Evolutionary conservation across 92 coral and sea anemone species (phyloP), one percentile per base, ranked within the genome.

Genomic region (Phenganax subtilis): DNA sequence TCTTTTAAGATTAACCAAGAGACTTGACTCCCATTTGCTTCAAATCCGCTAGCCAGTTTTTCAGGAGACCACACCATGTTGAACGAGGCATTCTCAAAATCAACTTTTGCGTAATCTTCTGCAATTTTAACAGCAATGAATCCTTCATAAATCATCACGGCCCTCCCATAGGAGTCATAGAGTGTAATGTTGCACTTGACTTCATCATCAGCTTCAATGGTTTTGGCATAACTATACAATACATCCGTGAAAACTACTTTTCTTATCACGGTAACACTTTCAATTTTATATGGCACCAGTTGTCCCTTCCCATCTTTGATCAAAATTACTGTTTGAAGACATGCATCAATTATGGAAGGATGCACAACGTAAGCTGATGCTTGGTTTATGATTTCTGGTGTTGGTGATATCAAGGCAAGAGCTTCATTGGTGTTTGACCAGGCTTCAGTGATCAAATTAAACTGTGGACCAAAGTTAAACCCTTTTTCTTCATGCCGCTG

Each of bases 291-390:
- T 0, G 83, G 83, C 10, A 79, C 83, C 2, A 73, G 83, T 27
- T 79, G 52, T 31, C 51, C 83, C 65, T 16, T 52, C 1, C 31
- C 25, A n/a, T 68, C 37, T 47, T 75, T 54, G 12, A 86, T 86
- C n/a, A 90, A 57, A 47, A 80, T 87, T 76, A 91, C 86, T 31
- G 87, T 89, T 84, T 93, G 97, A 16, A 93, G 85, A 55, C 97
- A 93, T 2, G 97, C 93, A 74, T 93, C 97, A 52, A 93, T 75
- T 27, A 93, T 81, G 10, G 96, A 87, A 0, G 97, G 97, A 72
- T 93, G 97, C n/a, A 91, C 76, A 11, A 93, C 85, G 58, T 93
- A 93, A 68, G 61, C n/a, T 11, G 67, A 72, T 14, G 25, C 37
- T 9, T 72, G n/a, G 20, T 16, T 12, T 54, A 14, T 15, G 58